Percentiles rank a stretch among this genome's conserved stretches.
phyloP scores from a whole-genome alignment of 2,113 vertebrate genomes.

The Ptilorrhoa leucosticta region DNA sequence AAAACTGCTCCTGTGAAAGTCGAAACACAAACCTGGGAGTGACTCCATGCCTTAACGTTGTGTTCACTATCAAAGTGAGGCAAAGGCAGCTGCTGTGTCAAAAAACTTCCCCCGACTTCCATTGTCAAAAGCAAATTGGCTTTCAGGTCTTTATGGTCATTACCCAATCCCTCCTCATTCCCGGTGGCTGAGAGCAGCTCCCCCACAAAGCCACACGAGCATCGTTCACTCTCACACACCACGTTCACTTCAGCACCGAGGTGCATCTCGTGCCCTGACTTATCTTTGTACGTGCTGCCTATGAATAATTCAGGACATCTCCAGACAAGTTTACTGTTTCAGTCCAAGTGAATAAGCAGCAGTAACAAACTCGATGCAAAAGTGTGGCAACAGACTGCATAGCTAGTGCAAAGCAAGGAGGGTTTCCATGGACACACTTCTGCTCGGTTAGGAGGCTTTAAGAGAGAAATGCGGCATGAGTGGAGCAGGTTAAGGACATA shows the following conservation, averaged over 20 bases:
- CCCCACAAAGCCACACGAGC: not conserved
- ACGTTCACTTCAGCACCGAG: constrained; percentile 1
- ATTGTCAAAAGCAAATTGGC: not conserved
- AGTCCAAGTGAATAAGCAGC: constrained; percentile 69
- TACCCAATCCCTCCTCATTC: not conserved
- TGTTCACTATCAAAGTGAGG: not conserved
- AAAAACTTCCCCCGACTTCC: not conserved
- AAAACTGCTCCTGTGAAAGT: not conserved
- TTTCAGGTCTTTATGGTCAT: not conserved
- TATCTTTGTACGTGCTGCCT: constrained; percentile 48
- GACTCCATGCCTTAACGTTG: not conserved
- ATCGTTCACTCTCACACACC: not conserved
- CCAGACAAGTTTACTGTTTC: constrained; percentile 66
- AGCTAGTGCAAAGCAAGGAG: constrained; percentile 31
- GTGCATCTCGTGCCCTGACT: constrained; percentile 60
- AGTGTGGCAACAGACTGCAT: constrained; percentile 41
- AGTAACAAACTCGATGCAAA: constrained; percentile 36
- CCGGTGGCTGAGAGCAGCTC: not conserved
- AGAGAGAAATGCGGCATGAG: constrained; percentile 34
- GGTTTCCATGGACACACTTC: constrained; percentile 63
- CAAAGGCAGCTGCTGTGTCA: not conserved
- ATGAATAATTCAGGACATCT: constrained; percentile 68
- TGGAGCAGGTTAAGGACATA: not conserved
- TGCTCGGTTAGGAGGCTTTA: constrained; percentile 28
- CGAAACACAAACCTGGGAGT: not conserved